These are phyloP conservation scores for Caenorhabditis remanei DNA, from an alignment of 1,140 invertebrate genomes.

Conservation along the genomic window DNA sequence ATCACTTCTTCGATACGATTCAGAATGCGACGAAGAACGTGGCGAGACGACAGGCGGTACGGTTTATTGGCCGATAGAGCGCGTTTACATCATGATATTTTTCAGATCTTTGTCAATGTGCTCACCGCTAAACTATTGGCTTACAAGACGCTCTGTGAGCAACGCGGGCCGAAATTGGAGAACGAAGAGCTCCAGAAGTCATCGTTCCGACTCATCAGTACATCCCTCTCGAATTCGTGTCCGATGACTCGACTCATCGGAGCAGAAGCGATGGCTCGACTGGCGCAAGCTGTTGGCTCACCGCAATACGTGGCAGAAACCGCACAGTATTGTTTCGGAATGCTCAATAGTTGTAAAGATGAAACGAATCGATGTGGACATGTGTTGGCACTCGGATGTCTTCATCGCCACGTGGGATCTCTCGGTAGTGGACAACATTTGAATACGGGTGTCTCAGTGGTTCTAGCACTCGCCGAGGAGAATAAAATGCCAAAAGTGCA, in stretches of 20 bases:
- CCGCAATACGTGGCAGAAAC: constrained; percentile 88
- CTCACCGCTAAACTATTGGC: constrained; percentile 16
- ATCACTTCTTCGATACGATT: constrained; percentile 88
- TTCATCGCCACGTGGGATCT: constrained; percentile 86
- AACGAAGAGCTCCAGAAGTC: constrained; percentile 32
- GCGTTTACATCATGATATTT: constrained; percentile 88
- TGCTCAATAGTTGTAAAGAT: constrained; percentile 88
- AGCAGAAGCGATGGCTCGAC: constrained; percentile 88
- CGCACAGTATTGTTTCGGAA: constrained; percentile 90
- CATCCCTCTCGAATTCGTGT: constrained; percentile 12
- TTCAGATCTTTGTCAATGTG: constrained; percentile 82
- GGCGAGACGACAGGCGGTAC: constrained; percentile 82
- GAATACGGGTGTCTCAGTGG: constrained; percentile 91
- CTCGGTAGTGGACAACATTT: constrained; percentile 92
- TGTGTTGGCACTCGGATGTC: constrained; percentile 90
- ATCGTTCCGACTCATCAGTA: not conserved
- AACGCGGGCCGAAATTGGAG: constrained; percentile 52
- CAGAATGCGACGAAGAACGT: constrained; percentile 79
- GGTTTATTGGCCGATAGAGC: constrained; percentile 75
- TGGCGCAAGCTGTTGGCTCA: constrained; percentile 89
- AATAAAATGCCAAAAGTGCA: constrained; percentile 84
- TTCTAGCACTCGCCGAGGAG: constrained; percentile 93
- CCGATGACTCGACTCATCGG: constrained; percentile 83
- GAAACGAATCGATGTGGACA: constrained; percentile 91
- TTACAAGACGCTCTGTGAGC: constrained; percentile 49